Conservation (phyloP, 2,888 invertebrate species). For the Parascotia fuliginaria region DNA sequence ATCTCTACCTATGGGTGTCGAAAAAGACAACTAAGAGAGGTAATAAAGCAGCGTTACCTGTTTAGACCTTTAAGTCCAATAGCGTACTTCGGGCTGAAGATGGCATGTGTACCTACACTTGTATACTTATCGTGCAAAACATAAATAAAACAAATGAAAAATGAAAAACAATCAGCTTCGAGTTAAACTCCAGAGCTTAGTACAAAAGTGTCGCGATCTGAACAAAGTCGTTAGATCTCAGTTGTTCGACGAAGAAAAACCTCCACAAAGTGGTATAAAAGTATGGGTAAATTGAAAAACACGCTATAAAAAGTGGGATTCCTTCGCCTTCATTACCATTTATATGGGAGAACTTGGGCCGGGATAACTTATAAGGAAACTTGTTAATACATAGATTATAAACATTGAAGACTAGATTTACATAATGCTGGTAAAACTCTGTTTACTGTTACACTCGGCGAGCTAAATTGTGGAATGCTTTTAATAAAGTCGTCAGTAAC, state of each 20-base stretch:
- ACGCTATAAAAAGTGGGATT: conserved; percentile 51
- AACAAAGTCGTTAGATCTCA: conserved; percentile 30
- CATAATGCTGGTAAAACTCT: conserved; percentile 29
- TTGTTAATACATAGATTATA: conserved; percentile 62
- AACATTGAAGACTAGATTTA: conserved; percentile 43
- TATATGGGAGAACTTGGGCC: conserved; percentile 73
- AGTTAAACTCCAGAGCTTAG: not conserved
- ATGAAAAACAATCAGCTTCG: too few species aligned
- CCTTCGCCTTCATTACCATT: conserved; percentile 68
- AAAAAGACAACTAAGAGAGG: too few species aligned
- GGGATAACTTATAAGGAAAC: conserved; percentile 59
- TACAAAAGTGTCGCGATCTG: conserved; percentile 2
- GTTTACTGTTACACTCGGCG: conserved; percentile 15
- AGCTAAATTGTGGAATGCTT: not conserved
- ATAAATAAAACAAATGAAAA: too few species aligned
- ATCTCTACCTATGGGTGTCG: too few species aligned
- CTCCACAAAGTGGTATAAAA: conserved; percentile 49
- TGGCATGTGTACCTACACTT: too few species aligned
- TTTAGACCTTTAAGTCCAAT: too few species aligned
- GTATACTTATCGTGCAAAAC: too few species aligned
- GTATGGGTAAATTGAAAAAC: conserved; percentile 68
- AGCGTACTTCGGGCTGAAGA: too few species aligned
- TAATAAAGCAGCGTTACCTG: too few species aligned
- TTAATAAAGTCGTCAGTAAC: conserved; percentile 5
- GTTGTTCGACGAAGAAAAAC: conserved; percentile 48